Evolutionary conservation across 2,888 invertebrate genomes (phyloP).

Genomic region (Caenorhabditis doughertyi): DNA sequence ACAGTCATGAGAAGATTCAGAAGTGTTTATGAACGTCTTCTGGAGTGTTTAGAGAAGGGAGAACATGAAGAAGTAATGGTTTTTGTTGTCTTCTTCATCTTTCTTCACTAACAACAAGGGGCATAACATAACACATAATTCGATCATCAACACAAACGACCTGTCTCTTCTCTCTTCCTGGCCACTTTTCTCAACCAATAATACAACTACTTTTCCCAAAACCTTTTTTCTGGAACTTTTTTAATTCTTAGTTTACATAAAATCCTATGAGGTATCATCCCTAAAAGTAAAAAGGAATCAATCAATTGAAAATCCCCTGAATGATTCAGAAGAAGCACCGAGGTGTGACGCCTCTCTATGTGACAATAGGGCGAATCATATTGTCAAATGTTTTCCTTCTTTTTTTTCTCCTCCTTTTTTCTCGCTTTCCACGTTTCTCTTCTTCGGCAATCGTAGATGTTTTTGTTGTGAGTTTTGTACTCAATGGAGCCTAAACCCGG

Average conservation of each 20-base stretch:
- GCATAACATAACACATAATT: conserved; percentile 11
- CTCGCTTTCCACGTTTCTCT: background rate
- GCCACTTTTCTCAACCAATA: background rate
- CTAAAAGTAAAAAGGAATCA: background rate
- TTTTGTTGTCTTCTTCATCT: background rate
- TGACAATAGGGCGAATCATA: background rate
- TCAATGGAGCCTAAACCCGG: no score
- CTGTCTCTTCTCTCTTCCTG: background rate
- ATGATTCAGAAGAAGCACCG: conserved; percentile 11
- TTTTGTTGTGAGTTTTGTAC: no score
- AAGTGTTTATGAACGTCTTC: conserved; percentile 12
- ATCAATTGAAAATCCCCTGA: background rate
- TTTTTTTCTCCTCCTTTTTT: no score
- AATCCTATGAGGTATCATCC: no score
- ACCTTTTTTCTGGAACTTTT: no score
- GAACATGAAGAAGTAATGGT: background rate
- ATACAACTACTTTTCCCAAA: no score
- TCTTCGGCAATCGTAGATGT: no score
- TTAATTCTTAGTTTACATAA: no score
- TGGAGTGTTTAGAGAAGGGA: background rate
- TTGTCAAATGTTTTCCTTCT: background rate
- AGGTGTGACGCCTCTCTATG: conserved; percentile 18
- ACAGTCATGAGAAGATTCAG: background rate
- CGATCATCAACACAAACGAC: conserved; percentile 15
- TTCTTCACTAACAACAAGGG: background rate